A percentile compares a stretch with the other conserved stretches of the same genome.
phyloP scores from a whole-genome alignment of 2,113 vertebrate genomes.

The Xiphophorus hellerii region DNA sequence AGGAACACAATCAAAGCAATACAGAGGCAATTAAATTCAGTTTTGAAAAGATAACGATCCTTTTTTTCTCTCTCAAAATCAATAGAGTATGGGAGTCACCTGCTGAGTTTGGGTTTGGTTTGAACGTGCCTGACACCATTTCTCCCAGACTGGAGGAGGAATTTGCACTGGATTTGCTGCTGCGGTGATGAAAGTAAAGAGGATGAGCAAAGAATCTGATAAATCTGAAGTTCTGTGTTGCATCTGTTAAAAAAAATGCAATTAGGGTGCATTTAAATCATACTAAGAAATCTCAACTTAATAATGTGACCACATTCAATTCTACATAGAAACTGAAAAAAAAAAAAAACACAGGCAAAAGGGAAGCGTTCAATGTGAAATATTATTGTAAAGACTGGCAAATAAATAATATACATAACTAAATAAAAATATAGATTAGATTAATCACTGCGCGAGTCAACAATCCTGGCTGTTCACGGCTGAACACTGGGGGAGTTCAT shows the following conservation, averaged over 20 bases:
- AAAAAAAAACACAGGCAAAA: neutral
- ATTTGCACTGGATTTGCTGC: slow-evolving; percentile 94
- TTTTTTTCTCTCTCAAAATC: neutral
- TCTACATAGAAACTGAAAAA: too few relatives aligned
- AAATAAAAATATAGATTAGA: too few relatives aligned
- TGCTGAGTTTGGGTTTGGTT: slow-evolving; percentile 90
- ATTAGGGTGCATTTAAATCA: neutral
- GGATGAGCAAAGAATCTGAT: slow-evolving; percentile 11
- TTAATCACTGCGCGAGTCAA: neutral
- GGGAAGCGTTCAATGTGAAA: neutral
- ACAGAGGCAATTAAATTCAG: neutral
- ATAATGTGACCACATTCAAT: neutral
- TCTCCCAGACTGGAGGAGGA: slow-evolving; percentile 98
- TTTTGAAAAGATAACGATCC: neutral
- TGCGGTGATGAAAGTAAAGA: slow-evolving; percentile 5
- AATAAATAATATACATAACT: too few relatives aligned
- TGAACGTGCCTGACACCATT: slow-evolving; percentile 96
- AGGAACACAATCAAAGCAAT: neutral
- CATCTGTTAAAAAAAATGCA: slow-evolving; percentile 2
- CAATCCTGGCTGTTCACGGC: neutral
- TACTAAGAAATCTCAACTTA: too few relatives aligned
- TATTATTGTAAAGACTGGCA: neutral
- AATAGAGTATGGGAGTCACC: slow-evolving; percentile 77
- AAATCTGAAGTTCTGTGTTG: slow-evolving; percentile 27
- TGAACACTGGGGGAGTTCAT: neutral